Evolutionary conservation across 2,888 invertebrate species (phyloP).

Genomic region (Therioaphis trifolii): DNA sequence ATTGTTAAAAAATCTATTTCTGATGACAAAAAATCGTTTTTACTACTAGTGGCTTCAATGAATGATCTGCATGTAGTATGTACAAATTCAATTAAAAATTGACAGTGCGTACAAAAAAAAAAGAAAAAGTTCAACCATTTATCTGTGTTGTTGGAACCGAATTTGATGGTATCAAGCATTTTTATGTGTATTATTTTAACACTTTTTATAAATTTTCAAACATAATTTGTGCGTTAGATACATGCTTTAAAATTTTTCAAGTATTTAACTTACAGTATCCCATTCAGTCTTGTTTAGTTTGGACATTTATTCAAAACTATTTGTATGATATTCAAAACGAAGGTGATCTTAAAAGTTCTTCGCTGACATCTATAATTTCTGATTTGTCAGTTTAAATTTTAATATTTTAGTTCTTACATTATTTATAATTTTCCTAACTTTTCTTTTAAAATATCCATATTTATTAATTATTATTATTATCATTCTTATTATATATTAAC

Average conservation of each 20-base stretch:
- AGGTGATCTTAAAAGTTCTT: conserved; percentile 12
- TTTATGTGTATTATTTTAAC: conserved; percentile 36
- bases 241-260: conserved; percentile 14
- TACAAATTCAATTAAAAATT: conserved; percentile 19
- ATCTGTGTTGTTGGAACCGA: conserved; percentile 1
- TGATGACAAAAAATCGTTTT: not conserved
- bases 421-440: too few species aligned
- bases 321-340: conserved; percentile 15
- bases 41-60: not conserved
- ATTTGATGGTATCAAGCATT: not conserved
- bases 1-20: not conserved
- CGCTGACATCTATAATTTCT: not conserved
- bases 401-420: too few species aligned
- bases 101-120: conserved; percentile 16
- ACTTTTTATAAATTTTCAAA: conserved; percentile 13
- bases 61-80: conserved; percentile 15
- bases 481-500: too few species aligned
- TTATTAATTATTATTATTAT: too few species aligned
- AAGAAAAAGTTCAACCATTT: not conserved
- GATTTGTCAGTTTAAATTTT: conserved; percentile 15
- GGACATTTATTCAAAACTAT: conserved; percentile 23
- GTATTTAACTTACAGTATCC: conserved; percentile 20
- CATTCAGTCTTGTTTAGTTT: not conserved
- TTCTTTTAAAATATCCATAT: too few species aligned
- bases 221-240: conserved; percentile 2